Conservation (phyloP, 2,888 invertebrate species). For the Pteria penguin region DNA sequence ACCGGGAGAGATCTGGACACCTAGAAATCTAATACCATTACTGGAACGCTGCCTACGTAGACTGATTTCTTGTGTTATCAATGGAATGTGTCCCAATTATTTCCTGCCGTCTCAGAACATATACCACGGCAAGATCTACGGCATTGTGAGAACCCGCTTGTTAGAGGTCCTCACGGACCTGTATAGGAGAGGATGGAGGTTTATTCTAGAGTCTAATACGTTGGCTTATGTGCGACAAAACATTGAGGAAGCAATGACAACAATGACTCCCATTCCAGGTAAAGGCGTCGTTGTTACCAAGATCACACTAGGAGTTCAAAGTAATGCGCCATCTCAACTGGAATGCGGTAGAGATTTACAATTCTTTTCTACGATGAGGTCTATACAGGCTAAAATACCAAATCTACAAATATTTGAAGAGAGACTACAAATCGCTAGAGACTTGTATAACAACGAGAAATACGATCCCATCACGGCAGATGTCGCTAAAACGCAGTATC, state of each 20-base stretch:
- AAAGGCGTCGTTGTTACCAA: too few relatives aligned
- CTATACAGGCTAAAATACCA: not conserved
- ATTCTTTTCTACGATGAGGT: not conserved
- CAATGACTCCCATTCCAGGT: too few relatives aligned
- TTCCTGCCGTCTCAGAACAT: slow-evolving; percentile 12
- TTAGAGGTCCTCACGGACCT: too few relatives aligned
- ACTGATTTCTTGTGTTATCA: not conserved
- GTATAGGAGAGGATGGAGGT: too few relatives aligned
- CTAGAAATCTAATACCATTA: not conserved
- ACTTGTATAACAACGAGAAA: not conserved
- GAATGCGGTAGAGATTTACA: not conserved
- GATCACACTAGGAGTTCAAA: too few relatives aligned
- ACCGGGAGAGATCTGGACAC: not conserved
- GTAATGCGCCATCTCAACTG: not conserved
- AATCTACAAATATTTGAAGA: too few relatives aligned
- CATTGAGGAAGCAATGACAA: too few relatives aligned
- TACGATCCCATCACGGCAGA: not conserved
- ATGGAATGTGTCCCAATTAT: slow-evolving; percentile 2
- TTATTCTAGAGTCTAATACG: too few relatives aligned
- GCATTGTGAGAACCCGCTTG: too few relatives aligned
- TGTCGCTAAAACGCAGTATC: not conserved
- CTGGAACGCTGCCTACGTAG: not conserved
- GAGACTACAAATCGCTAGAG: not conserved
- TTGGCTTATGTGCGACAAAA: too few relatives aligned
- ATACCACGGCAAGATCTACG: not conserved